Percentiles rank a stretch among this genome's conserved stretches.
phyloP scores from a whole-genome alignment of 1,140 invertebrate genomes.

The Brachystomella parvula region DNA sequence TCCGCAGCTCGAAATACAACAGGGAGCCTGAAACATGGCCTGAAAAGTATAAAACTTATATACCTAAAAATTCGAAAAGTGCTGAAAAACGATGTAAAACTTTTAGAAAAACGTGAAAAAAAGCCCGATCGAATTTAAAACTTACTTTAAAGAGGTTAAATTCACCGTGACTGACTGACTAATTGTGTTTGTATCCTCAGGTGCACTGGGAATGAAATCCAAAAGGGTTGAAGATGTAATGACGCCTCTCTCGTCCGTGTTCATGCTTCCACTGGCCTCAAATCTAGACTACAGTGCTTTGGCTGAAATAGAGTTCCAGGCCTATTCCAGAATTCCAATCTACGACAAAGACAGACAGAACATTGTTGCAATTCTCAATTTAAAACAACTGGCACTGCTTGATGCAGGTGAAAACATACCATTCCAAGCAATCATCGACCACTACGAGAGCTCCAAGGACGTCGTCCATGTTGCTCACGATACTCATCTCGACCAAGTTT shows the following conservation, averaged over 20 bases:
- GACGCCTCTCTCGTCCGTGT: slow-evolving; percentile 52
- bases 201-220: slow-evolving; percentile 48
- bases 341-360: slow-evolving; percentile 49
- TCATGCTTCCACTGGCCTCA: slow-evolving; percentile 48
- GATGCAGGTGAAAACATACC: slow-evolving; percentile 56
- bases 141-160: no score
- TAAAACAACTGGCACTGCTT: slow-evolving; percentile 57
- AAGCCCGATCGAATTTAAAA: background rate
- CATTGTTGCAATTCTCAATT: slow-evolving; percentile 53
- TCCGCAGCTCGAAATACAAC: no score
- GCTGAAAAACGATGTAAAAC: no score
- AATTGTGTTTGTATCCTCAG: slow-evolving; percentile 29
- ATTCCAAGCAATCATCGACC: slow-evolving; percentile 51
- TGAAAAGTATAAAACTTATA: no score
- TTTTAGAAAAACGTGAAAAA: background rate
- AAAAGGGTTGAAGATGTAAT: slow-evolving; percentile 52
- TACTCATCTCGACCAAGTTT: slow-evolving; percentile 50
- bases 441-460: slow-evolving; percentile 53
- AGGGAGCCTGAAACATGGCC: no score
- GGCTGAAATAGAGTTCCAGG: slow-evolving; percentile 49
- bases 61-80: no score
- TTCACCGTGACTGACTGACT: no score
- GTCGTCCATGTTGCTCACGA: slow-evolving; percentile 51
- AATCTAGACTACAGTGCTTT: slow-evolving; percentile 52
- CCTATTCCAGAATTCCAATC: slow-evolving; percentile 57